A percentile compares a stretch with the other conserved stretches of the same genome.
Conservation (phyloP, 2,888 invertebrate species). For the Thera obeliscata region DNA sequence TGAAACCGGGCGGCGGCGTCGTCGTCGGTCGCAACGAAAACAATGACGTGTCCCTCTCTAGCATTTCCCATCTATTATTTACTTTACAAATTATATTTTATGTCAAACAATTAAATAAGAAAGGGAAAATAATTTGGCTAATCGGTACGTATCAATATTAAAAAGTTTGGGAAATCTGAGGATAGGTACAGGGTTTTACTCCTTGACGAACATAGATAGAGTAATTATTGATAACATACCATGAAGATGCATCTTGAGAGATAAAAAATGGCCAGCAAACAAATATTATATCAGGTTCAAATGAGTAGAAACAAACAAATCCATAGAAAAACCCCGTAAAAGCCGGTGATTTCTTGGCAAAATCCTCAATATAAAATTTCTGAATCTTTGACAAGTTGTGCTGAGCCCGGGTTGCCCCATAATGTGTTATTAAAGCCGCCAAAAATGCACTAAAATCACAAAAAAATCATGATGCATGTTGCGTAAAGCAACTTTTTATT, state of each 20-base stretch:
- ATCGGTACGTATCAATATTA: no score
- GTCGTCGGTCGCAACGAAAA: constrained; percentile 39
- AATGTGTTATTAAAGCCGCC: no score
- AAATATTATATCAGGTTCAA: constrained; percentile 34
- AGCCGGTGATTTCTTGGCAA: constrained; percentile 11
- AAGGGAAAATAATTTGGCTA: no score
- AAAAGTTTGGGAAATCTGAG: not conserved
- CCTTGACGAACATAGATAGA: not conserved
- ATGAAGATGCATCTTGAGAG: constrained; percentile 56
- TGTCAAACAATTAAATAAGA: not conserved
- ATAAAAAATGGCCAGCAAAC: constrained; percentile 17
- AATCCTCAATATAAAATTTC: no score
- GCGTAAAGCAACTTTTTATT: no score
- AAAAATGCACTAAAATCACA: no score
- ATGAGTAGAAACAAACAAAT: not conserved
- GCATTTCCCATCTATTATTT: constrained; percentile 1
- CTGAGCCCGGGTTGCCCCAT: no score
- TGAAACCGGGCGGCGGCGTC: constrained; percentile 40
- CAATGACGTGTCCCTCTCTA: constrained; percentile 68
- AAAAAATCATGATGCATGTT: no score
- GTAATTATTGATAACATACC: constrained; percentile 52
- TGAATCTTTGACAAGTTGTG: no score
- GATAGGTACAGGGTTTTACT: not conserved
- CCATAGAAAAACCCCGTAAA: not conserved
- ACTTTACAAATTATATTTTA: not conserved